Conservation (phyloP, 2,888 invertebrate genomes). For the Carterocephalus palaemon region DNA sequence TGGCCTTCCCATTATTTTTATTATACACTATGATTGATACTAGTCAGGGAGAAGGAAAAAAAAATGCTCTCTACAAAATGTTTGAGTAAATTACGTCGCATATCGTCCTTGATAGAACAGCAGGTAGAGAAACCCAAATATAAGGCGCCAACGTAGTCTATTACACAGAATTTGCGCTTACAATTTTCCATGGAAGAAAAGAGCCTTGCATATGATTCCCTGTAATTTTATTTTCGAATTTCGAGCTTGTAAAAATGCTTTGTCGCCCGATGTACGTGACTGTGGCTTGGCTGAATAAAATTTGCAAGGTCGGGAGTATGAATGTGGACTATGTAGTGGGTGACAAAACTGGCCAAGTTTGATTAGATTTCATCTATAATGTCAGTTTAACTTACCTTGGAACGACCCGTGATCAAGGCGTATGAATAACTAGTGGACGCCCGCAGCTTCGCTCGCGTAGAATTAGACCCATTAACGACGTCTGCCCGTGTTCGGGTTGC, state of each 20-base stretch:
- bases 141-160: constrained; percentile 20
- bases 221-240: constrained; percentile 37
- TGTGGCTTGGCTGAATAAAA: constrained; percentile 17
- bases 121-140: not conserved
- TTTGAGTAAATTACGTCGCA: too few species aligned
- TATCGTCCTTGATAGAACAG: not conserved
- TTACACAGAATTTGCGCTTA: constrained; percentile 30
- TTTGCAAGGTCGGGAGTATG: constrained; percentile 4
- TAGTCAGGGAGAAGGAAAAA: too few species aligned
- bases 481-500: too few species aligned
- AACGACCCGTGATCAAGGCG: too few species aligned
- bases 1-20: too few species aligned
- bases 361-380: not conserved
- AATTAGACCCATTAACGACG: too few species aligned
- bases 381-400: too few species aligned
- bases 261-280: constrained; percentile 28
- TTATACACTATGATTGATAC: too few species aligned
- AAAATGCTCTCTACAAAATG: too few species aligned
- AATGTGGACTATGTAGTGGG: not conserved
- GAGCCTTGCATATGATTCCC: constrained; percentile 28
- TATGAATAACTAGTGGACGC: too few species aligned
- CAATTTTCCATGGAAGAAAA: constrained; percentile 29
- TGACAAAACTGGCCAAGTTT: constrained; percentile 5
- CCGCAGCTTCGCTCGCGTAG: too few species aligned
- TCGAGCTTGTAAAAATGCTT: constrained; percentile 49